phyloP scores from a whole-genome alignment of 2,797 vertebrate genomes.

The Pipistrellus pipistrellus region DNA sequence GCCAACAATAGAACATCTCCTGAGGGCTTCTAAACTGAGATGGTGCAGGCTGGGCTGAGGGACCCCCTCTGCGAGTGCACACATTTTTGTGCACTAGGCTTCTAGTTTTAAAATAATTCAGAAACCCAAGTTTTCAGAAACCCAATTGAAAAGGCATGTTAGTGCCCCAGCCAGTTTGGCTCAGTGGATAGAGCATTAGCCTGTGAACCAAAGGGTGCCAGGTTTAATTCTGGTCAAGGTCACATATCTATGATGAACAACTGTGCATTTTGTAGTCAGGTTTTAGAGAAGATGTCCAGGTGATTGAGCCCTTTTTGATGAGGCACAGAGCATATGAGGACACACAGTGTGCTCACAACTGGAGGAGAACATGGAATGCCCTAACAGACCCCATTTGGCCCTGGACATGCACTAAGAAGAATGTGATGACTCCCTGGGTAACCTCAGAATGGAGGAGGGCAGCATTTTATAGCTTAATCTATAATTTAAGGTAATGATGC shows the following conservation, averaged over 20 bases:
- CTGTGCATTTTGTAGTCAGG: not conserved
- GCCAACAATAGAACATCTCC: too few relatives aligned
- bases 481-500: not conserved
- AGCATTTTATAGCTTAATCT: not conserved
- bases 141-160: not conserved
- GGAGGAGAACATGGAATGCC: not conserved
- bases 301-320: not conserved
- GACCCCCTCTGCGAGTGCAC: too few relatives aligned
- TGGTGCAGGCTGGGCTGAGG: too few relatives aligned
- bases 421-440: not conserved
- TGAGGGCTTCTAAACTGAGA: too few relatives aligned
- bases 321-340: not conserved
- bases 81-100: too few relatives aligned
- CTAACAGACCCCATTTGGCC: not conserved
- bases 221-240: too few relatives aligned
- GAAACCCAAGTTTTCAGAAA: not conserved
- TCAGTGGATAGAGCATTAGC: too few relatives aligned
- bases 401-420: not conserved
- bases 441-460: not conserved
- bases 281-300: not conserved
- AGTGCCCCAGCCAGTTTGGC: too few relatives aligned
- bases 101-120: not conserved
- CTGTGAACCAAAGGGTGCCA: too few relatives aligned
- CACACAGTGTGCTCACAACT: not conserved
- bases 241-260: not conserved